Base-by-base conservation (phyloP, 2,888 invertebrate species). In the Drosophila sordidapex region DNA sequence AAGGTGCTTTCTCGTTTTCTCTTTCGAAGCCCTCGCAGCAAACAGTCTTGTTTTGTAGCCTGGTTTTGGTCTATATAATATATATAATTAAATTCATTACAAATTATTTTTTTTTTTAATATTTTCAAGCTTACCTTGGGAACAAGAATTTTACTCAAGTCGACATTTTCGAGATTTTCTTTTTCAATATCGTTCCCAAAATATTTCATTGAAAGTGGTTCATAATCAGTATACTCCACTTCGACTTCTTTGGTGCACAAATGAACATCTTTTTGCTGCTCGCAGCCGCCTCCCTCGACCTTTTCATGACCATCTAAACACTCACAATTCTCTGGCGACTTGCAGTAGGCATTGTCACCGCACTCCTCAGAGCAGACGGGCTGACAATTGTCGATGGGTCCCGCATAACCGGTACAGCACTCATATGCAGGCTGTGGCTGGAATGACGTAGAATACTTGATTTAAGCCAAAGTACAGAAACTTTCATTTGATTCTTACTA, bases 1-100 rank as follows among this genome's bases (percentile, higher is more conserved):
- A 83, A 5, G 56, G 38, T 7, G 29, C 27, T 21, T 46, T 8
- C 13, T 21, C 11, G 52, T 31, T n/a, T 31, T 21, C 29, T 4
- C 57, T 53, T 13, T 49, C 48, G n/a, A 79, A 79, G 11, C 79
- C 79, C 1, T 63, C 51, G 53, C 78, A 78, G 51, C 79, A 79
- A 31, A 53, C 57, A 10, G 31, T 68, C 60, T 21, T 36, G 8
- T 13, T 38, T n/a, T 35, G 46, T 46, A 35, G 8, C 15, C 33
- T 21, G 8, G 33, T 21, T 21, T 52, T 52, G 13, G 11, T 21
- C 52, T 53, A 13, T 21, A 5, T 40, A 43, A 21, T 43, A 21
- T 5, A 21, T 21, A 1, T 7, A 33, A 33, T 7, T 13, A 0
- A 13, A 51, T 21, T 43, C 11, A 11, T 43, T 11, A 29, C 11